Conservation (phyloP, 2,113 vertebrate species). For the Bombycilla garrulus region DNA sequence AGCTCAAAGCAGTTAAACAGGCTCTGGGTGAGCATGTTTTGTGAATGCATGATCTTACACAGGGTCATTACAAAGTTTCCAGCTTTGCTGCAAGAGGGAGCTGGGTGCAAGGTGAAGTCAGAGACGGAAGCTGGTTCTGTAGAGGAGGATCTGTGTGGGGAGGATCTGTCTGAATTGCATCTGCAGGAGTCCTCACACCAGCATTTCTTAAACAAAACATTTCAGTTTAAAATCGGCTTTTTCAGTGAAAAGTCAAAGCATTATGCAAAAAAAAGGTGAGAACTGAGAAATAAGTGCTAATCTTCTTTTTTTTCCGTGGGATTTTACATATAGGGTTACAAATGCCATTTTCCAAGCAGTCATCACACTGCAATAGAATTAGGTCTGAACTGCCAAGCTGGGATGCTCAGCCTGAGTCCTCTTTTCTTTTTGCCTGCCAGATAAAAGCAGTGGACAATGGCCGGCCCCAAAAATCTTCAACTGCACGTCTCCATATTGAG, state of each 20-base stretch:
- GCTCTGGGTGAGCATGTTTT: not conserved
- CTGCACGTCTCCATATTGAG: conserved; percentile 92
- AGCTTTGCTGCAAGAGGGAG: not conserved
- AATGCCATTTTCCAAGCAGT: not conserved
- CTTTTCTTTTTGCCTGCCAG: conserved; percentile 69
- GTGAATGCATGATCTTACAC: not conserved
- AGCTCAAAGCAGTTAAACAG: not conserved
- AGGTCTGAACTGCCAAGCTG: not conserved
- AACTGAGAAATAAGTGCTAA: not conserved
- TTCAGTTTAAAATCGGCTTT: not conserved
- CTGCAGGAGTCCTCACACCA: not conserved
- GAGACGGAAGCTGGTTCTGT: not conserved
- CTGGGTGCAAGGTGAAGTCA: not conserved
- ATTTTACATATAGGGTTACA: not conserved
- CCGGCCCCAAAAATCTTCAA: conserved; percentile 91
- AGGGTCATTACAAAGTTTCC: not conserved
- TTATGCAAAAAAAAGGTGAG: not conserved
- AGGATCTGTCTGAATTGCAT: not conserved
- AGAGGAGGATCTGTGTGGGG: not conserved
- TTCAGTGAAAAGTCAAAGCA: not conserved
- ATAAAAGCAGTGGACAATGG: conserved; percentile 96
- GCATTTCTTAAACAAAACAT: not conserved
- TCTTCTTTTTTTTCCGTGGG: not conserved
- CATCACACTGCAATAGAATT: fast-evolving
- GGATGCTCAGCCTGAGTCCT: not conserved